Evolutionary conservation across 2,113 vertebrate genomes (phyloP), one percentile per base, ranked within the genome.

Genomic region (Calonectris borealis): DNA sequence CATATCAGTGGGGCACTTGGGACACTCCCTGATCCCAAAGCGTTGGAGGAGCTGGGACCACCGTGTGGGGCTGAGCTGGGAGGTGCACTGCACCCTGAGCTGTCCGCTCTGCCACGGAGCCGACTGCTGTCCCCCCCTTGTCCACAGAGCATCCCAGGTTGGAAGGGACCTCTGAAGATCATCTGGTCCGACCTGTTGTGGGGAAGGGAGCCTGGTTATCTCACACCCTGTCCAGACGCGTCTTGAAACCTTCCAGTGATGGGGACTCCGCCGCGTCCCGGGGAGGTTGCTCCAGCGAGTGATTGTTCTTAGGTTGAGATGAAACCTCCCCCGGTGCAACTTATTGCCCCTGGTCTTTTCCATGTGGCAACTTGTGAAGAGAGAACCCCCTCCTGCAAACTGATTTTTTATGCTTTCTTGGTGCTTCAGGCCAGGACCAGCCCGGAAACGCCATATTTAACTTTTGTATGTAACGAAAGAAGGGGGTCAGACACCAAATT

Each of bases 111-210:
- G 32, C 22, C 22, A 8, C 2, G 0, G 31, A 58, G 52, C 36
- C 31, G 31, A 11, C 58, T 58, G 78, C 26, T 38, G 12, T 18
- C 32, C 61, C 3, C 12, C 26, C 18, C 26, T 42, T 16, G 11
- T 13, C 55, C 48, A 15, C 4, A 21, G 48, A 55, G 20, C 11
- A 11, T 5, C 13, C 20, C 10, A 18, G n/a, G 16, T 10, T n/a
- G 25, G 49, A 40, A n/a, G 19, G 13, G 24, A n/a, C 40, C 62
- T 36, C 44, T 75, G 60, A 18, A 36, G 52, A 36, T 12, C 31
- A 32, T 6, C 61, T 44, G 52, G 38, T 36, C 36, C 1, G 0
- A 32, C 36, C 36, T 44, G 36, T 12, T 1, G 0, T 7, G 18
- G 52, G 26, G 44, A 75, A 66, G 52, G 21, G 10, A 73, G 32